phyloP scores from a whole-genome alignment of 2,888 invertebrate genomes.

The Archips crataeganus region DNA sequence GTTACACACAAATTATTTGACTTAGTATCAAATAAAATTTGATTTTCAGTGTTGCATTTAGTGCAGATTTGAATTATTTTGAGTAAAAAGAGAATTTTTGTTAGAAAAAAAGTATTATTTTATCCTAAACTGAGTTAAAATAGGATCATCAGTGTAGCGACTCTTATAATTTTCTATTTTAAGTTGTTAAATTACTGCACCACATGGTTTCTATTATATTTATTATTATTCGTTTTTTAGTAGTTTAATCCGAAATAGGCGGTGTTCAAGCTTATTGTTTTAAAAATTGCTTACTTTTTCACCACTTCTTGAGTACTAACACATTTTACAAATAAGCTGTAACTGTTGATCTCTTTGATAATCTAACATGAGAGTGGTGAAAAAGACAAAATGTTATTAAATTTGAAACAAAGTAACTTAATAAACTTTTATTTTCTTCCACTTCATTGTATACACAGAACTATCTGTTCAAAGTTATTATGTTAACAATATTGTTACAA shows the following conservation, averaged over 20 bases:
- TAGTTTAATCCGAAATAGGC: constrained; percentile 4
- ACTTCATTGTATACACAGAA: neutral
- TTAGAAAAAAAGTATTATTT: neutral
- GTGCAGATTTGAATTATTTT: neutral
- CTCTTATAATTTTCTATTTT: neutral
- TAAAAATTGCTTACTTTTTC: constrained; percentile 3
- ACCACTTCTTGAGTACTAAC: neutral
- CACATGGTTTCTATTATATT: constrained; percentile 1
- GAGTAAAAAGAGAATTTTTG: neutral
- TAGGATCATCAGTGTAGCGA: neutral
- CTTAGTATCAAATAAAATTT: too few relatives aligned
- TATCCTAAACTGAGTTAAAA: neutral
- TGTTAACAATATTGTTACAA: too few relatives aligned
- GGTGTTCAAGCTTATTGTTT: neutral
- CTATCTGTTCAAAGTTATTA: too few relatives aligned
- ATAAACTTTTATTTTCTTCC: constrained; percentile 9
- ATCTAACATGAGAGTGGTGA: neutral
- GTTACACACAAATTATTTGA: too few relatives aligned
- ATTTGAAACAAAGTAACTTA: neutral
- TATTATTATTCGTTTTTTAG: constrained; percentile 9
- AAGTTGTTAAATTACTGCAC: neutral
- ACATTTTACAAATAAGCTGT: neutral
- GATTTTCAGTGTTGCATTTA: neutral
- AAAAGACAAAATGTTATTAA: constrained; percentile 16
- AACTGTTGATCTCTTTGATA: neutral